Base-by-base conservation (phyloP, 2,797 vertebrate genomes). In the Tiaroga cobitis region DNA sequence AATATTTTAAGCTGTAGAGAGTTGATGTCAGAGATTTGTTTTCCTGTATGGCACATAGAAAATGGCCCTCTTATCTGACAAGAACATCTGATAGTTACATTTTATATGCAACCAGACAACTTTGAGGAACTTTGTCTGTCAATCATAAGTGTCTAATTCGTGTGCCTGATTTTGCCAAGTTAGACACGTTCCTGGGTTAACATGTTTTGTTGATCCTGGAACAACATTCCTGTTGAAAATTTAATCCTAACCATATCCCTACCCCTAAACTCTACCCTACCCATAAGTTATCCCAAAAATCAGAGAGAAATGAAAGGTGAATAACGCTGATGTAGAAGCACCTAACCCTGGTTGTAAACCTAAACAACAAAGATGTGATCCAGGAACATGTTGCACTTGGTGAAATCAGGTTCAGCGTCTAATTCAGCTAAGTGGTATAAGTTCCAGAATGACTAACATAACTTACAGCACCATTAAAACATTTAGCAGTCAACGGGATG, bases 381-480 rank as follows among this genome's bases (percentile, higher is more conserved):
- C 46, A 49, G 46, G 26, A 63, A 63, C 46, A 49, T 63, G n/a
- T 18, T 32, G 63, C 63, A 65, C 16, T 18, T 32, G 63, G 15
- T 65, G 15, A 65, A 65, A 65, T 37, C 37, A 39, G 34, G 4
- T 39, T 69, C 21, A 39, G 19, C 4, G 3, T 65, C 29, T 32
- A 61, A 61, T 61, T 61, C 56, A 61, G 10, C 24, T 61, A 65
- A 32, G 63, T 65, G 63, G 29, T 32, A 65, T 21, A 39, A 69
- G n/a, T 43, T 43, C 39, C 24, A 79, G 24, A 63, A 43, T 1
- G 2, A 8, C 21, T 32, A 54, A 67, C 18, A 80, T 43, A 29
- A 81, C 29, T 67, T 34, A 24, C 19, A 80, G 19, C 63, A 68
- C 63, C 79, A 51, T 80, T 37, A 56, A 80, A 56, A 56, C 18